phyloP scores from a whole-genome alignment of 2,113 vertebrate species.

The Tamias sibiricus region DNA sequence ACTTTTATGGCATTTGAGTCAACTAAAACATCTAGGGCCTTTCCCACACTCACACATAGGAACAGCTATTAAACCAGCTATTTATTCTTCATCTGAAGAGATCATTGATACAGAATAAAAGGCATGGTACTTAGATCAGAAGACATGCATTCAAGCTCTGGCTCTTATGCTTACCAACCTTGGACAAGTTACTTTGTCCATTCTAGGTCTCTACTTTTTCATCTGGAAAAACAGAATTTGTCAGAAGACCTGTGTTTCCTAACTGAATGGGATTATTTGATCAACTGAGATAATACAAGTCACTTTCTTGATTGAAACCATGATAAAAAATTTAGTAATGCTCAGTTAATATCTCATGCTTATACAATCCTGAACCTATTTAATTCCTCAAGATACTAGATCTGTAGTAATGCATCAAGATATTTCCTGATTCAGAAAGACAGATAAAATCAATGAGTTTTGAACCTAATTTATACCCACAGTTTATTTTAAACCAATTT shows the following conservation, averaged over 20 bases:
- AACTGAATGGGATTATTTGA: background rate
- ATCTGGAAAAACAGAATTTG: background rate
- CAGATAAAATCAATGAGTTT: background rate
- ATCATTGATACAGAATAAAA: background rate
- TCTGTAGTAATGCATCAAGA: background rate
- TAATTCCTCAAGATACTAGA: conserved; percentile 20
- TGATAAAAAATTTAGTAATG: background rate
- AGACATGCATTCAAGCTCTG: background rate
- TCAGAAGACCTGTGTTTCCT: background rate
- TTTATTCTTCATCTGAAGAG: background rate
- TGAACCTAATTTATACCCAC: background rate
- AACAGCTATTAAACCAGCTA: conserved; percentile 32
- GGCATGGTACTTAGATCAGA: background rate
- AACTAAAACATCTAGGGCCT: background rate
- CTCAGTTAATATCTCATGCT: background rate
- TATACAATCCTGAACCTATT: background rate
- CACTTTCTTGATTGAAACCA: background rate
- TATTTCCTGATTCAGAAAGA: background rate
- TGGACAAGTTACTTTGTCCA: background rate
- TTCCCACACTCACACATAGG: background rate
- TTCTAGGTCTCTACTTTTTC: background rate
- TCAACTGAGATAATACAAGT: background rate
- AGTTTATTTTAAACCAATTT: conserved; percentile 28
- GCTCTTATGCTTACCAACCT: background rate
- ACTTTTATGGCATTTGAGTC: background rate